Evolutionary conservation across 2,888 invertebrate species (phyloP).

Genomic region (Drosophila tripunctata): DNA sequence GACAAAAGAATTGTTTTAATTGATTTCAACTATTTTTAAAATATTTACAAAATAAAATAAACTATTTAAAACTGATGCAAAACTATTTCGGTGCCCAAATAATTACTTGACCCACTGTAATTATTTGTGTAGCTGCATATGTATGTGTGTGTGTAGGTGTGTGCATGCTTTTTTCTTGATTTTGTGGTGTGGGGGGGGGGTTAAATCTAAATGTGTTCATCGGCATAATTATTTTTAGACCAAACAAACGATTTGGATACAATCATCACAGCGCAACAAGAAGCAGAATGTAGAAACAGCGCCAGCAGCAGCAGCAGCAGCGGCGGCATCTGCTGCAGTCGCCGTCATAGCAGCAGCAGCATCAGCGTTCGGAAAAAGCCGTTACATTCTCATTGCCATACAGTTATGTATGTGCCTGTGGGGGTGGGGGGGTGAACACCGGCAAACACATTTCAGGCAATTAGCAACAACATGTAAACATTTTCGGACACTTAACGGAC

Average conservation of each 20-base stretch:
- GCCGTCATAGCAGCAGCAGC: neutral
- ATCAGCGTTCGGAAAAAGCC: slow-evolving; percentile 41
- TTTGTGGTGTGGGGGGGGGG: slow-evolving; percentile 39
- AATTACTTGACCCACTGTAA: neutral
- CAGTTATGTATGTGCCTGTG: neutral
- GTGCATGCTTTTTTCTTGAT: slow-evolving; percentile 15
- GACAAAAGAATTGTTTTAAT: too few species aligned
- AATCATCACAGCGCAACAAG: slow-evolving; percentile 49
- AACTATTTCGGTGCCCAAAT: too few species aligned
- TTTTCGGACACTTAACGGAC: slow-evolving; percentile 63
- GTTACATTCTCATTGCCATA: slow-evolving; percentile 58
- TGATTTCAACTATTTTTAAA: too few species aligned
- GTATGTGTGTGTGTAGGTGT: slow-evolving; percentile 11
- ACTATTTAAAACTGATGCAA: too few species aligned
- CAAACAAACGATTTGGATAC: slow-evolving; percentile 74
- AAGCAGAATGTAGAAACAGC: slow-evolving; percentile 28
- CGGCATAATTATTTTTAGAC: slow-evolving; percentile 70
- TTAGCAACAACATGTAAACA: slow-evolving; percentile 72
- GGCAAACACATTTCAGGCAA: slow-evolving; percentile 59
- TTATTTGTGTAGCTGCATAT: slow-evolving; percentile 15
- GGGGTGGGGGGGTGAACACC: slow-evolving; percentile 31
- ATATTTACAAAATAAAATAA: too few species aligned
- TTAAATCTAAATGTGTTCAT: slow-evolving; percentile 76
- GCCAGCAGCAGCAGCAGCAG: slow-evolving; percentile 21
- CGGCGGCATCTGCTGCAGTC: slow-evolving; percentile 20